Evolutionary conservation across 1,140 invertebrate species (phyloP).

Genomic region (Dinoponera quadriceps): DNA sequence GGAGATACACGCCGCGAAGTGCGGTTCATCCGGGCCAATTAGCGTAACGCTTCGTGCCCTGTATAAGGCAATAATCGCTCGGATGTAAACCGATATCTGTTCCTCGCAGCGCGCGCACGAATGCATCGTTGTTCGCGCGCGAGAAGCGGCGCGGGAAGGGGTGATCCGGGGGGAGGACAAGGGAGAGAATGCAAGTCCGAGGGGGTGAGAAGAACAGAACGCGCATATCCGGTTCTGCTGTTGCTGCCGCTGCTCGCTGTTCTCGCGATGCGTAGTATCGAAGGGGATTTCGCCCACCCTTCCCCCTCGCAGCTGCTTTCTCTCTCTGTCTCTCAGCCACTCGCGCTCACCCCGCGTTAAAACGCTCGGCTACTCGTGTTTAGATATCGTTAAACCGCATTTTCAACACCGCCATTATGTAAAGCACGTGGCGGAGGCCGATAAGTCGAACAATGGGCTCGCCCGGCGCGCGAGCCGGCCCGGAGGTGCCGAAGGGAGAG

Average conservation of each 20-base stretch:
- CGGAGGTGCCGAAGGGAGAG: background rate
- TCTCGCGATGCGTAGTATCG: constrained; percentile 58
- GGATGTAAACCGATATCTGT: constrained; percentile 80
- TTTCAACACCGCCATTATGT: constrained; percentile 84
- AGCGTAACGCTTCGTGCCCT: constrained; percentile 76
- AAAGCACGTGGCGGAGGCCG: constrained; percentile 81
- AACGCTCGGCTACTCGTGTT: constrained; percentile 78
- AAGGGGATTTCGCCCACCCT: constrained; percentile 66
- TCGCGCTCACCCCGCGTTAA: constrained; percentile 59
- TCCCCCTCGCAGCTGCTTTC: too few relatives aligned
- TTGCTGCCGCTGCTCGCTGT: constrained; percentile 3
- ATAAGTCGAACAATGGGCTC: constrained; percentile 83
- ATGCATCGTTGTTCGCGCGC: constrained; percentile 38
- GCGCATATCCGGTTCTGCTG: constrained; percentile 61
- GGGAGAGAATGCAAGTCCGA: constrained; percentile 24
- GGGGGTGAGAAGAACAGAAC: constrained; percentile 16
- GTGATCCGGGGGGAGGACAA: too few relatives aligned
- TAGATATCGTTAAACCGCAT: constrained; percentile 83
- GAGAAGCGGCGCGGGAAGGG: background rate
- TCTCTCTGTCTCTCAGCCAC: too few relatives aligned
- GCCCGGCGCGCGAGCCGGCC: constrained; percentile 9
- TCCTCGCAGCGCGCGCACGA: constrained; percentile 72
- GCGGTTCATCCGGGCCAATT: constrained; percentile 69
- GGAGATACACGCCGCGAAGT: constrained; percentile 45
- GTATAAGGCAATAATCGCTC: constrained; percentile 80